Base-by-base conservation (phyloP, 2,888 invertebrate species). In the Limnephilus marmoratus region DNA sequence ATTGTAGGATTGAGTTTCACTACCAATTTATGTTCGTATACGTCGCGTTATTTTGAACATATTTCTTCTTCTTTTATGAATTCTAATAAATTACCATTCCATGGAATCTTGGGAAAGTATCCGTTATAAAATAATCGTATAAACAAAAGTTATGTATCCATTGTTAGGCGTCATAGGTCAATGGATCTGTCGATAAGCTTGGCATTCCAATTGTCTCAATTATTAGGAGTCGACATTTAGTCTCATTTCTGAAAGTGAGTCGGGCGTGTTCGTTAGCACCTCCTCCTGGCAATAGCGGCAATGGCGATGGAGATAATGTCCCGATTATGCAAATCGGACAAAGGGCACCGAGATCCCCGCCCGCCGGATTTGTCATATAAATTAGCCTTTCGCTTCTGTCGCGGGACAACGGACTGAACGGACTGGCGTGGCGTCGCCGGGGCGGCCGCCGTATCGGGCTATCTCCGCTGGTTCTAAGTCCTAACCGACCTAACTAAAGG, bases 251-350 rank as follows among this genome's bases (percentile, higher is more conserved):
- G 86, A 86, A 86, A 45, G 45, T 49, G 86, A 68, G n/a, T 29
- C 45, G 49, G 45, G 86, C 24, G 45, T 45, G 88, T 88, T 88
- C 80, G 88, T 88, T 88, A 88, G 80, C 88, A 88, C 88, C 88
- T 88, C 80, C 88, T 88, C 86, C 13, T 24, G 80, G 29, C 13
- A 88, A 34, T 29, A 4, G 31, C 31, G 86, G 29, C 24, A 24
- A 29, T 45, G 31, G 29, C 9, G 68, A 29, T 45, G 53, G 87
- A 37, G 81, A 90, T 81, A 90, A 81, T 81, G 80, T 45, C 29
- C 45, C 90, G 90, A 90, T 90, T 90, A 81, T 90, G 90, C 81
- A 90, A 90, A 90, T 81, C 81, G 41, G 81, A 90, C 90, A 90
- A 90, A 90, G 90, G 90, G 90, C 90, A 68, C 68, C 24, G 68